These are phyloP conservation scores for Cataglyphis hispanica DNA, from an alignment of 1,140 invertebrate genomes.

Conservation along the genomic window DNA sequence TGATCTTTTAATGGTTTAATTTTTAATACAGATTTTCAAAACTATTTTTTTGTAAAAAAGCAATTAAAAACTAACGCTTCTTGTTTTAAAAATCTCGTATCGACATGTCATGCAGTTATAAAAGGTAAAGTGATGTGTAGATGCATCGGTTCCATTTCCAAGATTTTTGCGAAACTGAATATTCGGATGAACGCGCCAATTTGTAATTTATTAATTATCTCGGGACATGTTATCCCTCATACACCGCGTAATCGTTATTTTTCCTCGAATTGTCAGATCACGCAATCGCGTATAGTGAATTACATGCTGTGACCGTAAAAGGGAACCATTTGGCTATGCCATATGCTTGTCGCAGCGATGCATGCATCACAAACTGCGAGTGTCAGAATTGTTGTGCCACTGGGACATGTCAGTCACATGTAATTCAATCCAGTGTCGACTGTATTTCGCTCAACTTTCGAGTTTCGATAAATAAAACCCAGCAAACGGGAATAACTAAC, in stretches of 20 bases:
- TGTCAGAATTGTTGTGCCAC: slow-evolving; percentile 60
- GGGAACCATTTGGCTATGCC: slow-evolving; percentile 54
- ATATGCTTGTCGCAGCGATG: slow-evolving; percentile 54
- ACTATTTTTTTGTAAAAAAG: background rate
- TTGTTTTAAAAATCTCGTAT: background rate
- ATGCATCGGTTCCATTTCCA: background rate
- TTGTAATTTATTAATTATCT: slow-evolving; percentile 57
- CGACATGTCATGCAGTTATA: background rate
- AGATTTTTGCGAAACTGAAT: slow-evolving; percentile 13
- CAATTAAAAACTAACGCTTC: background rate
- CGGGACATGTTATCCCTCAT: slow-evolving; percentile 26
- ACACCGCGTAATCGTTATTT: slow-evolving; percentile 35
- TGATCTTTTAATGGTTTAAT: background rate
- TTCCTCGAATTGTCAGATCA: slow-evolving; percentile 46
- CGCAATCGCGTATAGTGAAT: slow-evolving; percentile 45
- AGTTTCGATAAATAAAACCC: slow-evolving; percentile 57
- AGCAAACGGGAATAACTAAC: slow-evolving; percentile 47
- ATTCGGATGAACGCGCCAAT: slow-evolving; percentile 7
- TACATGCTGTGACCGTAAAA: slow-evolving; percentile 51
- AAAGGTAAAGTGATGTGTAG: background rate
- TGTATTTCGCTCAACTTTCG: slow-evolving; percentile 56
- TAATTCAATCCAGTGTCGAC: slow-evolving; percentile 59
- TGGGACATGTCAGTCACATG: slow-evolving; percentile 60
- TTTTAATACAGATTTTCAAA: too few species aligned
- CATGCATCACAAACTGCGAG: slow-evolving; percentile 60